phyloP scores from a whole-genome alignment of 2,888 invertebrate genomes.

The Volucella inanis region DNA sequence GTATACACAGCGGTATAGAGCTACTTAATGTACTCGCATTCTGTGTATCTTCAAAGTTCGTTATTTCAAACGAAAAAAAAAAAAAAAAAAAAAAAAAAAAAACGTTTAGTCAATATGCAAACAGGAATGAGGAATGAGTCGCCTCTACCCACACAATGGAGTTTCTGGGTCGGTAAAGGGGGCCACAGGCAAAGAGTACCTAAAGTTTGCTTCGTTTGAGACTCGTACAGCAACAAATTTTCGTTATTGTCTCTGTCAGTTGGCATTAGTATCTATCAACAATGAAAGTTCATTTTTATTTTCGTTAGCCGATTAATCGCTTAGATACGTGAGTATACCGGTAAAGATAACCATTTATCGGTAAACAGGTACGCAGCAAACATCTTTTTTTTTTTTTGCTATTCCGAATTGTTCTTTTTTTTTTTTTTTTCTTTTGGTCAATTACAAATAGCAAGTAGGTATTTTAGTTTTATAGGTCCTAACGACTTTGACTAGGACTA shows the following conservation, averaged over 20 bases:
- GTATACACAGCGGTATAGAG: background rate
- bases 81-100: background rate
- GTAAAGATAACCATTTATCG: constrained; percentile 59
- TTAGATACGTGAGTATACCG: constrained; percentile 46
- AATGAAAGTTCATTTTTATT: constrained; percentile 55
- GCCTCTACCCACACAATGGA: background rate
- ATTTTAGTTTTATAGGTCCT: constrained; percentile 11
- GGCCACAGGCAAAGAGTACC: background rate
- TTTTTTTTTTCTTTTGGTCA: constrained; percentile 15
- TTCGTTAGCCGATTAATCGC: constrained; percentile 55
- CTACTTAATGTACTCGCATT: background rate
- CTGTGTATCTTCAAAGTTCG: constrained; percentile 59
- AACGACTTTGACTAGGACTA: background rate
- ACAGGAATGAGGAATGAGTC: too few relatives aligned
- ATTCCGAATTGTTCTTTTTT: background rate
- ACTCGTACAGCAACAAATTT: constrained; percentile 8
- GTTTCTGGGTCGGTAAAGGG: background rate
- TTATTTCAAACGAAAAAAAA: constrained; percentile 38
- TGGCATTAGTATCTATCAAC: background rate
- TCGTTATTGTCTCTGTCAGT: background rate
- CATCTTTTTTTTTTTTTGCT: too few relatives aligned
- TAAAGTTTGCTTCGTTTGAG: constrained; percentile 26
- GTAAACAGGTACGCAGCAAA: constrained; percentile 19
- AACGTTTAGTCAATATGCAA: constrained; percentile 27
- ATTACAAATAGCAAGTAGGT: constrained; percentile 10